A percentile compares a stretch with the other conserved stretches of the same genome.
Evolutionary conservation across 2,113 vertebrate genomes (phyloP).

Genomic region (Solea senegalensis): DNA sequence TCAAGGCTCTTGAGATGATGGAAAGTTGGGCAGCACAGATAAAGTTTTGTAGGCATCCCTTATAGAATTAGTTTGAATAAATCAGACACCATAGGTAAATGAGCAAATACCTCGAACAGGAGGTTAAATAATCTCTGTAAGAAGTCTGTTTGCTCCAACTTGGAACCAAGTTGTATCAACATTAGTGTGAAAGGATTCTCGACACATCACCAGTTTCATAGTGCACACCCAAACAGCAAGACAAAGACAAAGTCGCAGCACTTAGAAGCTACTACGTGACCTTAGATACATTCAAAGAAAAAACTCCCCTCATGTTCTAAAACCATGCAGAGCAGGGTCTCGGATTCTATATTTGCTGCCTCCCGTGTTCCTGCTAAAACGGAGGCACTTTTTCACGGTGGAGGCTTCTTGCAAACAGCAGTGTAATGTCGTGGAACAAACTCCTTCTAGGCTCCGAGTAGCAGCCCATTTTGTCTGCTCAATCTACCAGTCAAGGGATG

Average conservation of each 20-base stretch:
- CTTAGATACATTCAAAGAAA: slow-evolving; percentile 22
- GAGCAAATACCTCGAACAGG: slow-evolving; percentile 23
- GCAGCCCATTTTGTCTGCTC: slow-evolving; percentile 69
- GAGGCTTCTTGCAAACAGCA: slow-evolving; percentile 59
- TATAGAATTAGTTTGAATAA: slow-evolving; percentile 11
- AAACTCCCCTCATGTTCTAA: slow-evolving; percentile 16
- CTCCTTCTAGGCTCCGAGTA: slow-evolving; percentile 63
- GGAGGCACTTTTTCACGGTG: slow-evolving; percentile 46
- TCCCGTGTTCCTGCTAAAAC: slow-evolving; percentile 23
- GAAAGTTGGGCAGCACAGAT: slow-evolving; percentile 20
- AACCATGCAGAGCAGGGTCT: neutral
- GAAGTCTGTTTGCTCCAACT: slow-evolving; percentile 25
- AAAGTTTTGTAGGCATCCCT: neutral
- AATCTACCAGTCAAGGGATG: slow-evolving; percentile 67
- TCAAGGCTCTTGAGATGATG: slow-evolving; percentile 31
- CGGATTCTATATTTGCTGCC: slow-evolving; percentile 31
- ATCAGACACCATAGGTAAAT: slow-evolving; percentile 7
- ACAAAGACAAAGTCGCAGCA: neutral
- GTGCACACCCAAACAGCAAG: neutral
- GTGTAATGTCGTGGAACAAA: slow-evolving; percentile 80
- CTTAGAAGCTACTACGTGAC: slow-evolving; percentile 6
- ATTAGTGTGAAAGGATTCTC: neutral
- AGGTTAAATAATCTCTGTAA: slow-evolving; percentile 21
- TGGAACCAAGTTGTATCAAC: slow-evolving; percentile 8
- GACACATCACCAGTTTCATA: neutral